Percentiles rank a stretch among this genome's conserved stretches.
phyloP scores from a whole-genome alignment of 1,140 invertebrate species.

The Achatina immaculata region DNA sequence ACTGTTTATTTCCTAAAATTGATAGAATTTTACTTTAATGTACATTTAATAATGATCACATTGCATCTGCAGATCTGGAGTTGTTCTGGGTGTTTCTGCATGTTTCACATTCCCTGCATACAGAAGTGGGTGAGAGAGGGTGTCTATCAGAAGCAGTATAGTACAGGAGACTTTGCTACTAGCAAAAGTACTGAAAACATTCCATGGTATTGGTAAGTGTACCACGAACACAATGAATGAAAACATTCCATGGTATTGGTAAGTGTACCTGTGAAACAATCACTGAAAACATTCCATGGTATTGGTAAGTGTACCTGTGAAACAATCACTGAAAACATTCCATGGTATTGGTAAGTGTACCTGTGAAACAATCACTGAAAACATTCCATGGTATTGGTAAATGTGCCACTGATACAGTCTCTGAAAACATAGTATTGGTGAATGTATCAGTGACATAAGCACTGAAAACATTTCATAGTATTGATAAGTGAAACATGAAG shows the following conservation, averaged over 20 bases:
- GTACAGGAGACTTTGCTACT: constrained; percentile 54
- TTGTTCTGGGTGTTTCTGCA: constrained; percentile 83
- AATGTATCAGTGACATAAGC: neutral
- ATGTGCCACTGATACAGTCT: neutral
- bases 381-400: too few species aligned
- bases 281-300: constrained; percentile 71
- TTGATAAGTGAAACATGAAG: neutral
- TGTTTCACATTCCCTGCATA: constrained; percentile 90
- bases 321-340: constrained; percentile 64
- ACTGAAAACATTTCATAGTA: neutral
- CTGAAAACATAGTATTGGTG: too few species aligned
- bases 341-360: constrained; percentile 73
- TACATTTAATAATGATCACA: neutral
- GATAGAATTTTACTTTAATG: too few species aligned
- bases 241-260: constrained; percentile 74
- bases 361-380: too few species aligned
- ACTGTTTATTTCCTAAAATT: too few species aligned
- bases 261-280: constrained; percentile 44
- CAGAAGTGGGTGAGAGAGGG: constrained; percentile 94
- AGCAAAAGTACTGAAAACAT: constrained; percentile 62
- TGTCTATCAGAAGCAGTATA: constrained; percentile 76
- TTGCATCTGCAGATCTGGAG: constrained; percentile 82
- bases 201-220: constrained; percentile 73
- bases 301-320: constrained; percentile 68
- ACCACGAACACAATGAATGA: constrained; percentile 37